These are phyloP conservation scores for Mustela erminea DNA, from an alignment of 2,797 vertebrate genomes.

Conservation along the genomic window DNA sequence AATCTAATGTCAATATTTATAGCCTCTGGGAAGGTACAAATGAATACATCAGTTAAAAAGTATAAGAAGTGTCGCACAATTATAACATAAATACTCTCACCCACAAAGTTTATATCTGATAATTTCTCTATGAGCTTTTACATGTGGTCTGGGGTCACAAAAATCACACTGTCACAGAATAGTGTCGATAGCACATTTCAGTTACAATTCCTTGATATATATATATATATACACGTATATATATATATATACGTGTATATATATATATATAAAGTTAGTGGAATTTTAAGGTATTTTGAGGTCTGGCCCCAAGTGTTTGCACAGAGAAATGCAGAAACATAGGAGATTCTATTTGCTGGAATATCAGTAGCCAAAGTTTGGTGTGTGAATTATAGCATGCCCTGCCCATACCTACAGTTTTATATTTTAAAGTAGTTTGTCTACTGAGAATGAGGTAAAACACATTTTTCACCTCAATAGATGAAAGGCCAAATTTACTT, in stretches of 20 bases:
- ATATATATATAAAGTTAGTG: neutral
- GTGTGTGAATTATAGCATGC: neutral
- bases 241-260: neutral
- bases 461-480: neutral
- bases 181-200: neutral
- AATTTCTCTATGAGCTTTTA: constrained; percentile 44
- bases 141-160: neutral
- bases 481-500: constrained; percentile 25
- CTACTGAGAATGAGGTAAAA: constrained; percentile 3
- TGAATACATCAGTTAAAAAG: neutral
- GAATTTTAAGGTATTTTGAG: neutral
- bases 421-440: neutral
- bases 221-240: neutral
- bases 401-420: neutral
- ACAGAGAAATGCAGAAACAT: neutral
- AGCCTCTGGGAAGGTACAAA: neutral
- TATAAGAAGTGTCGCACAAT: neutral
- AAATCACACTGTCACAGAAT: constrained; percentile 34
- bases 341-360: neutral
- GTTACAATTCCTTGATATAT: neutral
- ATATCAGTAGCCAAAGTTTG: neutral
- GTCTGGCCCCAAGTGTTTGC: neutral
- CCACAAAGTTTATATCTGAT: neutral
- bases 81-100: neutral
- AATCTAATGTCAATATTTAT: constrained; percentile 43